Evolutionary conservation across 2,888 invertebrate species (phyloP).

Genomic region (Lycaena phlaeas): DNA sequence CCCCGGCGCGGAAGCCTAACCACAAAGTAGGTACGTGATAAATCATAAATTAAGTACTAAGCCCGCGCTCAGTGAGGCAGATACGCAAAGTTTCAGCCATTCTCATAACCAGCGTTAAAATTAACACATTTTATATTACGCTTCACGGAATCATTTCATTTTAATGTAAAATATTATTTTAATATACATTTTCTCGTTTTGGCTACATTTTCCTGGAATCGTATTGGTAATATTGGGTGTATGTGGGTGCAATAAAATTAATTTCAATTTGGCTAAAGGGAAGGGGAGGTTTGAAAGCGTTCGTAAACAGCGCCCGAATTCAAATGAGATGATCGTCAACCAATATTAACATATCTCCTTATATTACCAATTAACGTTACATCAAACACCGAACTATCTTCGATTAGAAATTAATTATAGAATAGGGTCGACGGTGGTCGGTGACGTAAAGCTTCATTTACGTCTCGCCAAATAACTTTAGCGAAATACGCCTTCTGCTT

Average conservation of each 20-base stretch:
- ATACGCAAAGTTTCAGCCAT: background rate
- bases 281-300: background rate
- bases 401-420: background rate
- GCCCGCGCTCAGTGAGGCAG: conserved; percentile 1
- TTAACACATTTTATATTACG: background rate
- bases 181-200: background rate
- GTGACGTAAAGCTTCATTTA: background rate
- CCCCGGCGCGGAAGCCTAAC: conserved; percentile 8
- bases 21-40: conserved; percentile 9
- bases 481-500: background rate
- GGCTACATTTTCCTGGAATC: background rate
- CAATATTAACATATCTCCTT: background rate
- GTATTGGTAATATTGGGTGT: background rate
- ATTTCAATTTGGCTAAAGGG: background rate
- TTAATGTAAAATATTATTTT: background rate
- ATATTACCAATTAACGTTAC: conserved; percentile 1
- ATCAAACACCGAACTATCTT: background rate
- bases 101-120: background rate
- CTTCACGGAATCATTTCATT: background rate
- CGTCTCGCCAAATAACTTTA: background rate
- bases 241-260: background rate
- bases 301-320: conserved; percentile 4
- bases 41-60: conserved; percentile 11
- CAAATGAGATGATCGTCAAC: background rate
- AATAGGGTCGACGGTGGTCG: background rate